Percentiles rank a stretch among this genome's conserved stretches.
phyloP scores from a whole-genome alignment of 2,113 vertebrate genomes.

The Tachuris rubrigastra region DNA sequence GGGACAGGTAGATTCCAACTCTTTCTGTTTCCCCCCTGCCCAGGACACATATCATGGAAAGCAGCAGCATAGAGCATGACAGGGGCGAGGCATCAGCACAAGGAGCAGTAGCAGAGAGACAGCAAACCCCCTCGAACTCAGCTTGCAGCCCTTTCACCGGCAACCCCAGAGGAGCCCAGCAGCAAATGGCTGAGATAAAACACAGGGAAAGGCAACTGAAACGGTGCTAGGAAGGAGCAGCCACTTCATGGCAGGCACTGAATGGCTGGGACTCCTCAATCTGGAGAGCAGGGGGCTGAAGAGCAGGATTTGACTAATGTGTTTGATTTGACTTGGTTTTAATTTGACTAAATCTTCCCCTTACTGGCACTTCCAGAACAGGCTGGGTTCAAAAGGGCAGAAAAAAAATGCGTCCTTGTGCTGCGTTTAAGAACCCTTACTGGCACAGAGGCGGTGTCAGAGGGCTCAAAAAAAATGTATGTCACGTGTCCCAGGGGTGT shows the following conservation, averaged over 20 bases:
- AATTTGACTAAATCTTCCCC: neutral
- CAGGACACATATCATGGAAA: neutral
- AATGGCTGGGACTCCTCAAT: neutral
- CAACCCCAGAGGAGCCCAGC: neutral
- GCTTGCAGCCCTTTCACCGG: neutral
- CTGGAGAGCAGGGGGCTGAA: neutral
- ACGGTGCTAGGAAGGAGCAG: rapidly evolving
- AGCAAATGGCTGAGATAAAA: rapidly evolving
- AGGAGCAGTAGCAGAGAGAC: neutral
- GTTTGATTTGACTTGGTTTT: neutral
- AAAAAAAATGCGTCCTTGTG: neutral
- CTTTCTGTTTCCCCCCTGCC: neutral
- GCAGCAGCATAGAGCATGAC: rapidly evolving
- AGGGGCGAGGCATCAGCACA: neutral
- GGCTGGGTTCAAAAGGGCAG: neutral
- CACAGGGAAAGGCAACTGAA: neutral
- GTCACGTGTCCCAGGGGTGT: rapidly evolving
- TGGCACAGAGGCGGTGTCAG: neutral
- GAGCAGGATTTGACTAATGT: neutral
- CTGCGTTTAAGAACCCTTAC: neutral
- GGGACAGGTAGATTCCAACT: neutral
- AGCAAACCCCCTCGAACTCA: rapidly evolving
- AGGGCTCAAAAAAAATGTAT: neutral
- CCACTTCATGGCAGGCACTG: too few species aligned
- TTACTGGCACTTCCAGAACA: neutral